Conservation (phyloP, 2,888 invertebrate species). For the Acrocyrtus sp. region DNA sequence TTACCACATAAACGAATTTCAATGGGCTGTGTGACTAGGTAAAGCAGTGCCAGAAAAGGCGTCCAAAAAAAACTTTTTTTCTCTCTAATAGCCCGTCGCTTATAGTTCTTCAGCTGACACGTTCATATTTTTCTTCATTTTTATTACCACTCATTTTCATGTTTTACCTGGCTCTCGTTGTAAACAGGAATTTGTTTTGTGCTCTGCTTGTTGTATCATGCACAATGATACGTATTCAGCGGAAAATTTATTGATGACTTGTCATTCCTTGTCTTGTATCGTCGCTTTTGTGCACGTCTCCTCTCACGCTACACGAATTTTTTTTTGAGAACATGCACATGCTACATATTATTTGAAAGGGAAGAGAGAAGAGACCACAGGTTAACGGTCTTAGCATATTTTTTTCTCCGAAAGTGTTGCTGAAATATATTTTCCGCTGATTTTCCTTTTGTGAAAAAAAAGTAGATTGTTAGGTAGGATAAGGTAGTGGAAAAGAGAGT, state of each 20-base stretch:
- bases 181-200: background rate
- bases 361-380: background rate
- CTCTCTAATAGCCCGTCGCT: too few species aligned
- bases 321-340: background rate
- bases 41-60: background rate
- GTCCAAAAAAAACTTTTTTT: too few species aligned
- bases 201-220: too few species aligned
- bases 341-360: too few species aligned
- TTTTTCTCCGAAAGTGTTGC: background rate
- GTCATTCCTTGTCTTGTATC: conserved; percentile 20
- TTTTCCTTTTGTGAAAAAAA: background rate
- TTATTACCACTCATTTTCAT: too few species aligned
- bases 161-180: background rate
- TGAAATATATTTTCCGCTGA: too few species aligned
- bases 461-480: background rate
- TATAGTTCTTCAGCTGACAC: too few species aligned
- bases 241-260: conserved; percentile 25
- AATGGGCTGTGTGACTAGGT: background rate
- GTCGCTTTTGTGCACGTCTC: too few species aligned
- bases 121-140: too few species aligned
- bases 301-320: background rate
- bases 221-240: too few species aligned
- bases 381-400: background rate
- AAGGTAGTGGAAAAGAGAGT: background rate
- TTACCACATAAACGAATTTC: background rate